Evolutionary conservation across 2,113 vertebrate genomes (phyloP), one percentile per base, ranked within the genome.

Genomic region (Oryzias woworae): DNA sequence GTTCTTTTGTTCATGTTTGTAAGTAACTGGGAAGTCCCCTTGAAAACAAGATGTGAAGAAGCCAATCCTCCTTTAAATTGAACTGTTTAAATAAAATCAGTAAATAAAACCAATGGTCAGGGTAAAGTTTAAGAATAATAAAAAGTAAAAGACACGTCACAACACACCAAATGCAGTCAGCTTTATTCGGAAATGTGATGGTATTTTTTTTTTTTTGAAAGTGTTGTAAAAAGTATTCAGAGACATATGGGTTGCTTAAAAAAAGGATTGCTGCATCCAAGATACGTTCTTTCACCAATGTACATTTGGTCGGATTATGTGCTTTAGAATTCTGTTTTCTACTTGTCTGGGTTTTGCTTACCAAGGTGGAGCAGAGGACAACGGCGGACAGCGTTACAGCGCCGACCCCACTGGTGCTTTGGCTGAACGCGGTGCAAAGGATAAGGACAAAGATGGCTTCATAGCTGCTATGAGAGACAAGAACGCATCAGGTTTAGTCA

Each of bases 321-420:
- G 6, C 7, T 47, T 47, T 47, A n/a, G 6, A 7, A 2, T 46
- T 47, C 7, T 47, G 2, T 41, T 5, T 63, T 1, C 7, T 50
- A 51, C 0, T 7, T 70, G 51, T 18, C 8, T 68, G 36, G 64
- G 14, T 53, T 74, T 62, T 67, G 12, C 41, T 51, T 60, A 14
- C 10, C 2, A 75, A 87, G 81, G 75, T 52, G 77, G 63, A 50
- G 77, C 90, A 17, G 96, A 98, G 15, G 96, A 98, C 56, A 94
- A 91, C 66, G 92, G 90, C 78, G 92, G 93, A 24, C 97, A 98
- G 89, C 93, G 97, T 26, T 99, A 99, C 89, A 98, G 96, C 3
- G 96, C 97, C 0, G 97, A 99, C 71, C 97, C 97, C 68, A 99
- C 96, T 0, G 87, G 92, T 54, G 93, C 96, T 62, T 87, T 95